Base-by-base conservation (phyloP, 2,113 vertebrate species). In the Dipodomys ordii region DNA sequence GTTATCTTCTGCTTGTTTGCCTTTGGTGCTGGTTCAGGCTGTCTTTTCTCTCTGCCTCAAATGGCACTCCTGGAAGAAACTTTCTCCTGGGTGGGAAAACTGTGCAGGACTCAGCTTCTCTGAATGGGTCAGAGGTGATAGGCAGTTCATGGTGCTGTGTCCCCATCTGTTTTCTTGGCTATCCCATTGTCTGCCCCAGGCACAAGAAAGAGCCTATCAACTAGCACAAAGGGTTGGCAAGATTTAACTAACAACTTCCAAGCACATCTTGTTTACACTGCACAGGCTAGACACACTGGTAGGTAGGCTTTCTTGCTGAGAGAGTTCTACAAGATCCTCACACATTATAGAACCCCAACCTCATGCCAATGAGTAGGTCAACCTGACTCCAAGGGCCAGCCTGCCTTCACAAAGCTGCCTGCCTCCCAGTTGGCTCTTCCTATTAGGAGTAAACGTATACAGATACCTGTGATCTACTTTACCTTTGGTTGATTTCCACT, bases 151-250 rank as follows among this genome's bases (percentile, higher is more conserved):
- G 10, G 16, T 57, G 13, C 15, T 57, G 53, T 16, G 9, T 87
- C n/a, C 16, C 10, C 1, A 8, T 57, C n/a, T n/a, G 10, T 22
- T 74, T 77, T 39, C 22, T 71, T 23, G 7, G 25, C 67, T 76
- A 23, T 16, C 3, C 2, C 12, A 18, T 27, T 0, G 10, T 68
- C n/a, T 77, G 22, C 5, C 9, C 53, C 11, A 0, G 12, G 44
- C 19, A 6, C 19, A 30, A 49, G 28, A 62, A 68, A 73, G 15
- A 1, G 0, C 7, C 62, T 25, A 3, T 78, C 27, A 62, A 72
- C 71, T 30, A 74, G 12, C 25, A 46, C 44, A 1, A 19, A 0
- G 1, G 1, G 20, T 4, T 6, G 2, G 28, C 0, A 0, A 4
- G 1, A 0, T 35, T 19, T 30, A 20, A 35, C 13, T 71, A 32